Conservation (phyloP, 2,113 vertebrate species). For the Epinephelus lanceolatus region DNA sequence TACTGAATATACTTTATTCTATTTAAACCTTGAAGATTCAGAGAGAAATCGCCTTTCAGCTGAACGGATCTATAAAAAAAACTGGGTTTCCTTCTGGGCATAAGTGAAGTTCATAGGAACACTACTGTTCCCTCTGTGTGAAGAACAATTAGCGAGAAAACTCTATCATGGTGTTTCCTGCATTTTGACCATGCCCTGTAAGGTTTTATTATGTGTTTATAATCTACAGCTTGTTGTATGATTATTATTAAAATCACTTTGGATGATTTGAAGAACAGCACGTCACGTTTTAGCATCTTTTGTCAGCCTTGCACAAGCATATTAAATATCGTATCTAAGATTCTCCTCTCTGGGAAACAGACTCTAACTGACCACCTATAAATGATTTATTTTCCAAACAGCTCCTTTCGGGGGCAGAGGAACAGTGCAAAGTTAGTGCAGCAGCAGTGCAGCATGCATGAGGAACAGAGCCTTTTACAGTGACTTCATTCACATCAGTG, state of each 20-base stretch:
- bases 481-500: background rate
- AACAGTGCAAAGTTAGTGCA: constrained; percentile 34
- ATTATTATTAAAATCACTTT: background rate
- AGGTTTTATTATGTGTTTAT: background rate
- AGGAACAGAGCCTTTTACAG: constrained; percentile 5
- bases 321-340: background rate
- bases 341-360: background rate
- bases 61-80: background rate
- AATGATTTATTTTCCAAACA: no score
- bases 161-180: background rate
- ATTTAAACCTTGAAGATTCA: background rate
- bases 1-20: background rate
- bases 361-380: background rate
- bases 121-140: background rate
- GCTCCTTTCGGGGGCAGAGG: background rate
- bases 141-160: background rate
- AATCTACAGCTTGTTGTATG: background rate
- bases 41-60: background rate
- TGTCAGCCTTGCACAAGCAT: background rate
- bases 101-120: background rate
- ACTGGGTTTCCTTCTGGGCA: background rate
- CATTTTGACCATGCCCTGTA: constrained; percentile 73
- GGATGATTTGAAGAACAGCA: background rate
- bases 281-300: background rate
- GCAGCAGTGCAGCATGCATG: constrained; percentile 68